These are phyloP conservation scores for Phorcus lineatus DNA, from an alignment of 2,888 invertebrate species.

Conservation along the genomic window DNA sequence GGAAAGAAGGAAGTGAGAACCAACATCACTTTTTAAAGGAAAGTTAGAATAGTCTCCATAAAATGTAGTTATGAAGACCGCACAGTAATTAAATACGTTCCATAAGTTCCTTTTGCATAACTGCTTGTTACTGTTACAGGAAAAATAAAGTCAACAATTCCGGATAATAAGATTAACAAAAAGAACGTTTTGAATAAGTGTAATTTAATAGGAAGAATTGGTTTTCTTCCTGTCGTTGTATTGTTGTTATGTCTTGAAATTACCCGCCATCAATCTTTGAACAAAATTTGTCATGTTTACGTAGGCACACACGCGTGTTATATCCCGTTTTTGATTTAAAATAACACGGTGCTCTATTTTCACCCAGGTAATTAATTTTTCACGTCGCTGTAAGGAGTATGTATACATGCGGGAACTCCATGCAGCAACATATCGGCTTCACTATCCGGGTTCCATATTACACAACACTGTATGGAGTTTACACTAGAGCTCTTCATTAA, in stretches of 20 bases:
- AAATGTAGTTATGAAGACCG: no score
- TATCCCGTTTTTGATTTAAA: conserved; percentile 16
- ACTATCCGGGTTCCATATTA: neutral
- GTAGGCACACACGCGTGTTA: neutral
- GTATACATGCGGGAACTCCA: neutral
- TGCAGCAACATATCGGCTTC: neutral
- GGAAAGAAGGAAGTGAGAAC: no score
- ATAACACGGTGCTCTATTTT: conserved; percentile 10
- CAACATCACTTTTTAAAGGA: no score
- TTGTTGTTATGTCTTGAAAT: conserved; percentile 17
- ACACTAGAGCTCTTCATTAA: no score
- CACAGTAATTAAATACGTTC: no score
- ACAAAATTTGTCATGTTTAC: conserved; percentile 6
- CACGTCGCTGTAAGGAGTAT: neutral
- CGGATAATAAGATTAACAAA: no score
- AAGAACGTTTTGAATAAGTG: neutral
- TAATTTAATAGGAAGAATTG: neutral
- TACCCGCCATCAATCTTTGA: conserved; percentile 10
- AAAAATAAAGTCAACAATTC: no score
- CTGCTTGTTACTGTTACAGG: no score
- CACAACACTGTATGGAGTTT: no score
- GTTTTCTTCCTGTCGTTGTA: neutral
- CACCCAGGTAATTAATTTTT: conserved; percentile 12
- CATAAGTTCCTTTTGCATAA: no score
- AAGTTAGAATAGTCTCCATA: no score